Evolutionary conservation across 2,113 vertebrate genomes (phyloP), one percentile per base, ranked within the genome.

Genomic region (Plestiodon gilberti): DNA sequence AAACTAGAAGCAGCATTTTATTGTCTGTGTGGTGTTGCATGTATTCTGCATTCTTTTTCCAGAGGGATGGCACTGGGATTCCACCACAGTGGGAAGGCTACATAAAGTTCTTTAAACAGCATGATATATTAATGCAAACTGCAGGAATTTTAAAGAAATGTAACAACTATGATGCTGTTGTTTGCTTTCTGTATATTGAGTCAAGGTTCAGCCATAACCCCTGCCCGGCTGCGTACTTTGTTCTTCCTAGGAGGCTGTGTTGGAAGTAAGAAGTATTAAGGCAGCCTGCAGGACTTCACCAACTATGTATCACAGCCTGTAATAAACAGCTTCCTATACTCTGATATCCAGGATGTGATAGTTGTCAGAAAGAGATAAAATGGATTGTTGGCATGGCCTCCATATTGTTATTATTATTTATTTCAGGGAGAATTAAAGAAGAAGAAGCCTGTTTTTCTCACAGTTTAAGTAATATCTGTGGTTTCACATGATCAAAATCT

Each of bases 381-480:
- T 57, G 18, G 0, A 67, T 82, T 81, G 8, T 48, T 48, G 25
- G 1, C 14, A 20, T 55, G 73, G 6, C 6, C 25, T 4, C 6
- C 14, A 48, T 0, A 0, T n/a, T 30, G 20, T 38, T 71, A 30
- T 48, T n/a, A n/a, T n/a, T n/a, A n/a, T n/a, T n/a, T n/a, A n/a
- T n/a, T 57, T n/a, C n/a, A 23, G 76, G 22, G 10, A 78, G 30
- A 23, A 59, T 35, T 55, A n/a, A 15, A 59, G 23, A 43, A 71
- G 11, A 48, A 48, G 43, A 48, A 48, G 43, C 8, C 20, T 38
- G 70, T 73, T 40, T 40, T 40, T 38, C 70, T 73, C 20, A 77
- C 75, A 55, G 52, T 52, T 77, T 78, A n/a, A 22, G 17, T 17
- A 57, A n/a, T 33, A 78, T 33, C 8, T 57, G 18, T 78, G 18